Percentiles rank a stretch among this genome's conserved stretches.
Evolutionary conservation across 2,113 vertebrate species (phyloP).

Genomic region (Columba janthina): DNA sequence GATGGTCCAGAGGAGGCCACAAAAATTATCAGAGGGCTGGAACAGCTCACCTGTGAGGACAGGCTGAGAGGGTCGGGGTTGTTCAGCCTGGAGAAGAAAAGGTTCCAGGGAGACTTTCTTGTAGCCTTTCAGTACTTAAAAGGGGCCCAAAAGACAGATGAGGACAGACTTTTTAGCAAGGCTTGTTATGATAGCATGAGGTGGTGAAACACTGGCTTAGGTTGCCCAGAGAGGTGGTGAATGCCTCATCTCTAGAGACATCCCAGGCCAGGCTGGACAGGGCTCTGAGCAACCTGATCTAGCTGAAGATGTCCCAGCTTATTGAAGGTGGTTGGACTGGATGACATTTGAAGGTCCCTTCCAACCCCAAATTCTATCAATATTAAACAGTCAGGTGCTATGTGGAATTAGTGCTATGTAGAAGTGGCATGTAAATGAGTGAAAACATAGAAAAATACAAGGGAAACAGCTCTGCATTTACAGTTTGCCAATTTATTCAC

Average conservation of each 20-base stretch:
- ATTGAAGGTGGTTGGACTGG: background rate
- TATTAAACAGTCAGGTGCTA: background rate
- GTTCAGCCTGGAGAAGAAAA: background rate
- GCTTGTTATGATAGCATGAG: background rate
- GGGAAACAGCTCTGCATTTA: background rate
- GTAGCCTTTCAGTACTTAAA: background rate
- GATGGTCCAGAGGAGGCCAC: background rate
- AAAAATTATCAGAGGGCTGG: background rate
- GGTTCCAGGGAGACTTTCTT: accelerated
- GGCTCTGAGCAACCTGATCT: background rate
- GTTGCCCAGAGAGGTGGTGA: background rate
- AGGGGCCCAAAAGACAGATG: background rate
- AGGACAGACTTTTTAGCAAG: background rate
- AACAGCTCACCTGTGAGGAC: background rate
- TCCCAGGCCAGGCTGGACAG: background rate
- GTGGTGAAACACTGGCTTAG: background rate
- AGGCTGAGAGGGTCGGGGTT: background rate
- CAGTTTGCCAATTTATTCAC: background rate
- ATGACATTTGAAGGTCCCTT: background rate
- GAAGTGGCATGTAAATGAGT: background rate
- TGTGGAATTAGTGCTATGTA: background rate
- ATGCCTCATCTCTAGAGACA: background rate
- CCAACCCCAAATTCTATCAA: background rate
- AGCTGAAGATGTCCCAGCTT: background rate
- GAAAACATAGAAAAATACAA: background rate